Evolutionary conservation across 2,113 vertebrate species (phyloP).

Genomic region (Oryctolagus cuniculus): DNA sequence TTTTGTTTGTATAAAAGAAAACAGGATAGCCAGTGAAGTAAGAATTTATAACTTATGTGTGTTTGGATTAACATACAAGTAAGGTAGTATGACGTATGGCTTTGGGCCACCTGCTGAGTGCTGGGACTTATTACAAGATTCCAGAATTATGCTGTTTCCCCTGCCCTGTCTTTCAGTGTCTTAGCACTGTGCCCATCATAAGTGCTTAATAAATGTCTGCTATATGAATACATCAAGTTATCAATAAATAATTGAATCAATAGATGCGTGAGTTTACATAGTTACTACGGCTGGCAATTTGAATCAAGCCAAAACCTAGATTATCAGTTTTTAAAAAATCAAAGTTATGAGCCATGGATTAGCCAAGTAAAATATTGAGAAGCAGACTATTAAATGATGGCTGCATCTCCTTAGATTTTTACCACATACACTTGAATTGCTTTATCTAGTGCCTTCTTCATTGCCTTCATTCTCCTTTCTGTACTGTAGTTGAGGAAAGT

Average conservation of each 20-base stretch:
- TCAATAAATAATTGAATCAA: constrained; percentile 9
- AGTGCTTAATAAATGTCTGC: background rate
- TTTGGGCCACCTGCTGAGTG: background rate
- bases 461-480: constrained; percentile 4
- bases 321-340: constrained; percentile 7
- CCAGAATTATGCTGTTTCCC: background rate
- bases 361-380: constrained; percentile 28
- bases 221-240: constrained; percentile 29
- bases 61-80: background rate
- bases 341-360: constrained; percentile 31
- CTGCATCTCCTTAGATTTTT: background rate
- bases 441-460: background rate
- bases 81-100: background rate
- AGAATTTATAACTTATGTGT: background rate
- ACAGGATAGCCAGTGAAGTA: background rate
- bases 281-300: background rate
- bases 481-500: constrained; percentile 35
- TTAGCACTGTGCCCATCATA: background rate
- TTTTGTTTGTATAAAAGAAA: background rate
- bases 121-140: background rate
- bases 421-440: background rate
- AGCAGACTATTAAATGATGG: background rate
- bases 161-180: background rate
- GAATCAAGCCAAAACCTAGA: background rate
- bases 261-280: background rate